These are phyloP conservation scores for Dermatemys mawii DNA, from an alignment of 2,113 vertebrate species.

Conservation along the genomic window DNA sequence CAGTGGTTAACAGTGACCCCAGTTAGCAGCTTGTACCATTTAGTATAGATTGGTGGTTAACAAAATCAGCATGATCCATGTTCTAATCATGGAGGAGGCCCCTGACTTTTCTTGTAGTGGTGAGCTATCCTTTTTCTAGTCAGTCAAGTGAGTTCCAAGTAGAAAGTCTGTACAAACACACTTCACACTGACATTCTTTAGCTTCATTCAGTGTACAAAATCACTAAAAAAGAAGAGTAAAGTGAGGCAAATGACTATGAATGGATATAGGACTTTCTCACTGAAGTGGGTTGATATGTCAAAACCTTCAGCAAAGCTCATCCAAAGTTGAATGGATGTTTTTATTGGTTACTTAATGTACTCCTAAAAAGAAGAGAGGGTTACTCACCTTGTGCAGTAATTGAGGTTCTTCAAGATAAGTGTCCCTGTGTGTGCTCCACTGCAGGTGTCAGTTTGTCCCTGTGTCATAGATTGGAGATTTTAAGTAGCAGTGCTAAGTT, in stretches of 20 bases:
- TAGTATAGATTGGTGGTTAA: not conserved
- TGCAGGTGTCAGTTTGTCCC: no score
- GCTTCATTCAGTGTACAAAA: not conserved
- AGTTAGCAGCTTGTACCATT: no score
- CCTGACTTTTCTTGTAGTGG: not conserved
- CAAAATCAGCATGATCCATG: not conserved
- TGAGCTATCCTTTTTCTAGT: not conserved
- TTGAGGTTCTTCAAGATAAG: no score
- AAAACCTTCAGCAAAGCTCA: not conserved
- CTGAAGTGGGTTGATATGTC: not conserved
- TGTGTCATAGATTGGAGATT: no score
- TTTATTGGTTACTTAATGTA: not conserved
- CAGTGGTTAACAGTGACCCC: no score
- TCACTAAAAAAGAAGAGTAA: not conserved
- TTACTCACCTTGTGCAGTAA: no score
- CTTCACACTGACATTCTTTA: not conserved
- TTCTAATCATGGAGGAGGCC: not conserved
- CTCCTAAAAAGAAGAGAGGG: not conserved
- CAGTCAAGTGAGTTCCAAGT: not conserved
- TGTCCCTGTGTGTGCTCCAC: no score
- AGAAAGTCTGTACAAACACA: not conserved
- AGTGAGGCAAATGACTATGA: not conserved
- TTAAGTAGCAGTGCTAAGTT: no score
- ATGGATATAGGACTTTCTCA: not conserved
- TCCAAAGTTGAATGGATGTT: not conserved